Evolutionary conservation across 2,888 invertebrate species (phyloP).

Genomic region (Gymnocheta viridis): DNA sequence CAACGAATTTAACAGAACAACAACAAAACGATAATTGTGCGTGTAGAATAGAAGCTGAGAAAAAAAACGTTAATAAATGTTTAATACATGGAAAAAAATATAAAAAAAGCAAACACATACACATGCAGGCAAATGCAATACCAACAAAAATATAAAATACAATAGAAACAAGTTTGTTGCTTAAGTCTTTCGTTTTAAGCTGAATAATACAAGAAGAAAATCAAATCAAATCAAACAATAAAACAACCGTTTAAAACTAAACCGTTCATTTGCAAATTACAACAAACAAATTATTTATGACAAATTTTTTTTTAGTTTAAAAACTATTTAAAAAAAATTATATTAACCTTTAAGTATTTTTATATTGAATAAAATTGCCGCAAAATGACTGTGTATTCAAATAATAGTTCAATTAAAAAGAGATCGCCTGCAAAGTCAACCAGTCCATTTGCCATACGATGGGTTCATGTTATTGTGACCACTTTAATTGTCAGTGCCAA

Average conservation of each 20-base stretch:
- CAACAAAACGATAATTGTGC: slow-evolving; percentile 65
- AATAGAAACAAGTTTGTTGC: slow-evolving; percentile 71
- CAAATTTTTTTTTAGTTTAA: slow-evolving; percentile 23
- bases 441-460: slow-evolving; percentile 73
- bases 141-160: slow-evolving; percentile 8
- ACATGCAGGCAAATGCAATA: neutral
- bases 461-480: slow-evolving; percentile 72
- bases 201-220: slow-evolving; percentile 5
- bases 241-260: slow-evolving; percentile 37
- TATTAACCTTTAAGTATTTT: neutral
- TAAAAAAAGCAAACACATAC: neutral
- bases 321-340: neutral
- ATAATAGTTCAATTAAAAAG: slow-evolving; percentile 6
- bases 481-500: slow-evolving; percentile 76
- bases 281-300: slow-evolving; percentile 28
- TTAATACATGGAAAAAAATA: slow-evolving; percentile 37
- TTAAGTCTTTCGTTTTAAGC: slow-evolving; percentile 69
- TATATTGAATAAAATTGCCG: neutral
- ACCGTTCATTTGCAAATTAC: slow-evolving; percentile 44
- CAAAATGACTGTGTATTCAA: slow-evolving; percentile 46
- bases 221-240: neutral
- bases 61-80: slow-evolving; percentile 21
- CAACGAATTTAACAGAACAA: slow-evolving; percentile 57
- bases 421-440: slow-evolving; percentile 1
- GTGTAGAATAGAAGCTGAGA: slow-evolving; percentile 43